A percentile compares a stretch with the other conserved stretches of the same genome.
Conservation (phyloP, 2,888 invertebrate species). For the Andrena flavipes region DNA sequence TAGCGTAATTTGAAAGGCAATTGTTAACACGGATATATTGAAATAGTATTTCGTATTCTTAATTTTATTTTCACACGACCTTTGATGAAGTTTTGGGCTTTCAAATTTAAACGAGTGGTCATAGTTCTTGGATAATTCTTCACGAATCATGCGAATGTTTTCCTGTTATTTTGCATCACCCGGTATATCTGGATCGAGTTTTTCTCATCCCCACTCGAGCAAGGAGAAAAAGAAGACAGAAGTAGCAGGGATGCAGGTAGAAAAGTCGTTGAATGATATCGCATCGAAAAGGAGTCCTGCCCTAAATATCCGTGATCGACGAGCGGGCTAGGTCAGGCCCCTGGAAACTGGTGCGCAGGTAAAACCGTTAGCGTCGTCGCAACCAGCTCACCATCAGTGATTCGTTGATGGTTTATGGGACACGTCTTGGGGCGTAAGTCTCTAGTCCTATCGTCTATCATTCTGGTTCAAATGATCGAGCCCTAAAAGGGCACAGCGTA, state of each 20-base stretch:
- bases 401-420: slow-evolving; percentile 72
- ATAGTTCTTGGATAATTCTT: neutral
- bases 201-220: slow-evolving; percentile 59
- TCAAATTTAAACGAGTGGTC: neutral
- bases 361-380: slow-evolving; percentile 75
- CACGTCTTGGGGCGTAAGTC: slow-evolving; percentile 70
- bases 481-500: slow-evolving; percentile 29
- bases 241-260: slow-evolving; percentile 76
- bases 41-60: too few relatives aligned
- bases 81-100: neutral
- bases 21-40: too few relatives aligned
- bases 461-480: slow-evolving; percentile 57
- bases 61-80: neutral
- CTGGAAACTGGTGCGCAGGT: slow-evolving; percentile 73
- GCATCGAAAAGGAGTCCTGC: slow-evolving; percentile 70
- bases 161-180: slow-evolving; percentile 49
- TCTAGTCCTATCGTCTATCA: slow-evolving; percentile 64
- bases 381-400: slow-evolving; percentile 57
- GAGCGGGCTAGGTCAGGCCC: slow-evolving; percentile 66
- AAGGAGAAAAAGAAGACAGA: slow-evolving; percentile 31
- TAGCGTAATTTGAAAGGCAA: too few relatives aligned
- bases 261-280: slow-evolving; percentile 82
- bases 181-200: slow-evolving; percentile 73
- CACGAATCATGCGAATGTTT: neutral
- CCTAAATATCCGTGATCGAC: slow-evolving; percentile 78